Evolutionary conservation across 2,888 invertebrate genomes (phyloP), one percentile per base, ranked within the genome.

Genomic region (Priapulus caudatus): DNA sequence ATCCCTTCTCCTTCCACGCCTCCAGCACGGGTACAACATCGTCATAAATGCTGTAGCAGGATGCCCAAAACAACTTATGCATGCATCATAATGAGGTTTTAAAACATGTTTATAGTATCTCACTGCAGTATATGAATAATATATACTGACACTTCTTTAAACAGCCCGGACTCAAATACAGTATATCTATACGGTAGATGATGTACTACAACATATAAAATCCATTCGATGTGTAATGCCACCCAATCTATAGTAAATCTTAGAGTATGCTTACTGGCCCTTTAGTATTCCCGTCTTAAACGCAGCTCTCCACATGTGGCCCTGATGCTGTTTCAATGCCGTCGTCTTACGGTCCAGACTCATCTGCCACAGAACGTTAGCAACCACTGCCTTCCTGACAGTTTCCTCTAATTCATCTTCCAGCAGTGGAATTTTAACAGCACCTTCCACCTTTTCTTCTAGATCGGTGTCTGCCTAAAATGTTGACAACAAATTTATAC

Each of bases 261-360:
- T n/a, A n/a, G n/a, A n/a, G n/a, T n/a, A 21, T 55, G 85, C 90
- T 82, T 74, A 93, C 92, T 92, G 90, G 68, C 86, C 88, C 69
- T 83, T 84, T 2, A 93, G 72, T 24, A 79, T 77, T 24, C 84
- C 86, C 51, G 76, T 76, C 60, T 81, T 78, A 67, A 89, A 93
- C 2, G 87, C 93, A 60, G 82, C 79, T 63, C 81, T 79, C 86
- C 88, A 92, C 63, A 95, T 83, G 56, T 86, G 78, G 1, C 91
- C 92, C 70, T 93, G 93, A n/a, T 95, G 74, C 48, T 80, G 78
- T 69, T 93, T 93, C 56, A 95, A 74, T 3, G 85, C 80, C 3
- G 79, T 80, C 24, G 80, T 79, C 69, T 90, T 87, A 54, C 85
- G 79, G 70, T 91, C 86, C 21, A 75, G 73, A 47, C 84, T 81